Conservation (phyloP, 2,113 vertebrate genomes). For the Colius striatus region DNA sequence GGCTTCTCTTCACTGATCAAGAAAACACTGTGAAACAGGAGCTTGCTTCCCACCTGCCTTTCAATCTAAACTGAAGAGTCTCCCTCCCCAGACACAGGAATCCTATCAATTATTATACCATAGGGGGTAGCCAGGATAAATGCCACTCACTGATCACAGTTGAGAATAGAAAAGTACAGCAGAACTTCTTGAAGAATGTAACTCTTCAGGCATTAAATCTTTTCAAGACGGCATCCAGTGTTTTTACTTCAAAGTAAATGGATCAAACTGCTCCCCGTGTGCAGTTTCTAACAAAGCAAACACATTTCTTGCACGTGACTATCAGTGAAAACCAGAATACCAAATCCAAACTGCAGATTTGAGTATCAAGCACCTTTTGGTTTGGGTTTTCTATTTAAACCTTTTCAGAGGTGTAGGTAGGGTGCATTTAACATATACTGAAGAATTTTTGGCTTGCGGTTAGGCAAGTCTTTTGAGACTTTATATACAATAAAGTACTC, state of each 20-base stretch:
- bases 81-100: not conserved
- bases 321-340: not conserved
- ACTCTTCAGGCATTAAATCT: conserved; percentile 12
- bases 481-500: conserved; percentile 20
- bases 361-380: not conserved
- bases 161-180: not conserved
- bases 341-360: not conserved
- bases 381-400: not conserved
- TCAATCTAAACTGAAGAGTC: not conserved
- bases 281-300: not conserved
- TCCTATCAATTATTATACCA: not conserved
- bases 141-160: not conserved
- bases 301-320: not conserved
- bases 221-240: not conserved
- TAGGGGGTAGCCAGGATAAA: not conserved
- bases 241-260: not conserved
- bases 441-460: not conserved
- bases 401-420: not conserved
- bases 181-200: not conserved
- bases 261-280: not conserved
- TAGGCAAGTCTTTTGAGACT: conserved; percentile 30
- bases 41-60: not conserved
- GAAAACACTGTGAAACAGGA: not conserved
- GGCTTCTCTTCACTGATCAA: not conserved
- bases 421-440: not conserved